These are phyloP conservation scores for Tribolium madens DNA, from an alignment of 1,140 invertebrate genomes.

Conservation along the genomic window DNA sequence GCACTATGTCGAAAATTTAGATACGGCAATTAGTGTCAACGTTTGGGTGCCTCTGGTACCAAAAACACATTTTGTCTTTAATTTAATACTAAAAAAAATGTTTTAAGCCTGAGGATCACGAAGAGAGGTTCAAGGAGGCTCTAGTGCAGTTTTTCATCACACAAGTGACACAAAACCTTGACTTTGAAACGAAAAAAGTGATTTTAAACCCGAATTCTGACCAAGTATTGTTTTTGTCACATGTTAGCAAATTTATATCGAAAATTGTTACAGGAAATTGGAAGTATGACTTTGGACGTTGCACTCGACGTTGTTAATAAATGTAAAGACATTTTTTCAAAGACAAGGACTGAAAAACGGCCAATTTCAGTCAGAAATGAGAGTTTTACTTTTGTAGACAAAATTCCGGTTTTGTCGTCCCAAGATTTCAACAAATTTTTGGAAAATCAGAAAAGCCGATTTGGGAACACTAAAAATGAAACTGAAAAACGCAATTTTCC, in stretches of 20 bases:
- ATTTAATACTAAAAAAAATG: neutral
- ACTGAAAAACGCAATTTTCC: neutral
- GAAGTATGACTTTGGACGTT: neutral
- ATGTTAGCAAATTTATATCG: too few relatives aligned
- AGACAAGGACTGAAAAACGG: neutral
- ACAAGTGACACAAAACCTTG: constrained; percentile 51
- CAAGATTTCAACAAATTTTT: constrained; percentile 48
- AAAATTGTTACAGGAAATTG: constrained; percentile 38
- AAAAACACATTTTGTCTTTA: constrained; percentile 52
- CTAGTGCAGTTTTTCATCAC: constrained; percentile 58
- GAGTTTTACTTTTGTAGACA: neutral
- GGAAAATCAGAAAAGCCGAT: constrained; percentile 45
- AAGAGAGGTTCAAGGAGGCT: constrained; percentile 59
- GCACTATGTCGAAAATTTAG: constrained; percentile 93
- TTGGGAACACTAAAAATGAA: neutral
- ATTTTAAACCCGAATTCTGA: constrained; percentile 58
- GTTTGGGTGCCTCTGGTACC: constrained; percentile 83
- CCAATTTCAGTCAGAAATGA: neutral
- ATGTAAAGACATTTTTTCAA: constrained; percentile 13
- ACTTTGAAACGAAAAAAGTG: constrained; percentile 37
- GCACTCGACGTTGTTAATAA: constrained; percentile 2
- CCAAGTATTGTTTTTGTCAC: neutral
- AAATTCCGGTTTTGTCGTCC: constrained; percentile 32
- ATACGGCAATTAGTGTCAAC: constrained; percentile 84
- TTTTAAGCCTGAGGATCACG: constrained; percentile 57